Evolutionary conservation across 1,140 invertebrate genomes (phyloP).

Genomic region (Drosophila pallidifrons): DNA sequence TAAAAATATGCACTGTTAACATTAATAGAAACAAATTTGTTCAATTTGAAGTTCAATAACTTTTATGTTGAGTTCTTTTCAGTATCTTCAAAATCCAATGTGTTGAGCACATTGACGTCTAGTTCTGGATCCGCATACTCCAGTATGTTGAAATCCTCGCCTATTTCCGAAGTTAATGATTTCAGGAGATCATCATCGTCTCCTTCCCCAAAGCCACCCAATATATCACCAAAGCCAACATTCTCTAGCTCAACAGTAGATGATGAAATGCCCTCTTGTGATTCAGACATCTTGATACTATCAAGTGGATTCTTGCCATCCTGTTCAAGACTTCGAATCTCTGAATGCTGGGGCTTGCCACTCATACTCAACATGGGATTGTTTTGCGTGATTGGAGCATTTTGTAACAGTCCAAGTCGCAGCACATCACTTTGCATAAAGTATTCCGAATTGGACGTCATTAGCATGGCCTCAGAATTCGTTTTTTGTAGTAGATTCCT

Average conservation of each 20-base stretch:
- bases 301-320: slow-evolving; percentile 59
- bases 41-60: not conserved
- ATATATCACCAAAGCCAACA: slow-evolving; percentile 90
- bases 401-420: slow-evolving; percentile 59
- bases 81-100: slow-evolving; percentile 90
- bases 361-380: slow-evolving; percentile 75
- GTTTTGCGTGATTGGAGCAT: slow-evolving; percentile 62
- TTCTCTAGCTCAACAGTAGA: slow-evolving; percentile 76
- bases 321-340: slow-evolving; percentile 61
- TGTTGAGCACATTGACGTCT: slow-evolving; percentile 91
- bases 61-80: slow-evolving; percentile 63
- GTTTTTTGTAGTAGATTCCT: slow-evolving; percentile 69
- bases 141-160: slow-evolving; percentile 97
- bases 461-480: slow-evolving; percentile 62
- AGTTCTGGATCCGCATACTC: slow-evolving; percentile 98
- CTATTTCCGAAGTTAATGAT: slow-evolving; percentile 91
- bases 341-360: slow-evolving; percentile 56
- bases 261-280: slow-evolving; percentile 62
- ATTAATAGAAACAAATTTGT: slow-evolving; percentile 2
- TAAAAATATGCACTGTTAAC: not conserved
- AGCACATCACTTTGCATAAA: slow-evolving; percentile 68
- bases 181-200: slow-evolving; percentile 94
- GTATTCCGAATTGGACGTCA: slow-evolving; percentile 58
- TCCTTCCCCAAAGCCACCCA: slow-evolving; percentile 92
- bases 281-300: slow-evolving; percentile 54